A percentile compares a stretch with the other conserved stretches of the same genome.
phyloP scores from a whole-genome alignment of 2,797 vertebrate species.

The Darevskia mixta region DNA sequence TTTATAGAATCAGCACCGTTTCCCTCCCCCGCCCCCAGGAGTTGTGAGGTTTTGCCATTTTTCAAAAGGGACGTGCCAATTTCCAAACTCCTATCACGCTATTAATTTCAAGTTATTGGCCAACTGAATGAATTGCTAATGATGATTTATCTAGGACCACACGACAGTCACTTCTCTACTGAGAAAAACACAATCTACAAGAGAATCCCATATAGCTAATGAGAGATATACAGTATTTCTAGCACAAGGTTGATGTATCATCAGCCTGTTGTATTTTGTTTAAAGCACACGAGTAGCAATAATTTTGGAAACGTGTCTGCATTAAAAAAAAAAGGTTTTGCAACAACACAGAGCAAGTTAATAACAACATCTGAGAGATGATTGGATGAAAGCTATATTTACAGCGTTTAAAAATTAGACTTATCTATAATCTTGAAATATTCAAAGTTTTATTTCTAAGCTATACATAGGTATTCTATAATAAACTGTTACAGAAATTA shows the following conservation, averaged over 20 bases:
- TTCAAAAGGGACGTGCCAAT: conserved; percentile 84
- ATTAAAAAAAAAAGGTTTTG: conserved; percentile 84
- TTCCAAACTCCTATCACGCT: conserved; percentile 86
- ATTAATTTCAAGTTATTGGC: conserved; percentile 88
- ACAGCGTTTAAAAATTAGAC: conserved; percentile 96
- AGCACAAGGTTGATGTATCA: conserved; percentile 79
- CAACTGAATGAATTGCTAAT: conserved; percentile 89
- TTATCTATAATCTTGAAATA: conserved; percentile 93
- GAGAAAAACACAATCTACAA: conserved; percentile 91
- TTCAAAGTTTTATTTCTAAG: conserved; percentile 95
- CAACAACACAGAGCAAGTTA: conserved; percentile 90
- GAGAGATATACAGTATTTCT: conserved; percentile 91
- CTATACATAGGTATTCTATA: conserved; percentile 98
- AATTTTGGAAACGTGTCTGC: conserved; percentile 86
- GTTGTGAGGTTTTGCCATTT: conserved; percentile 80
- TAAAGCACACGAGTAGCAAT: conserved; percentile 90
- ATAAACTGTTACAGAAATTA: conserved; percentile 96
- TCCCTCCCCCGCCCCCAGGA: conserved; percentile 79
- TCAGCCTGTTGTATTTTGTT: conserved; percentile 82
- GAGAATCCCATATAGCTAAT: conserved; percentile 90
- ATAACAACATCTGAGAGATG: conserved; percentile 89
- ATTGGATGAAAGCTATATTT: conserved; percentile 91
- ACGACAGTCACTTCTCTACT: conserved; percentile 91
- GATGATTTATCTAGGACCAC: conserved; percentile 89
- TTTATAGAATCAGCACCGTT: conserved; percentile 90